A percentile compares a stretch with the other conserved stretches of the same genome.
Conservation (phyloP, 1,140 invertebrate species). For the Sarcophaga peregrina region DNA sequence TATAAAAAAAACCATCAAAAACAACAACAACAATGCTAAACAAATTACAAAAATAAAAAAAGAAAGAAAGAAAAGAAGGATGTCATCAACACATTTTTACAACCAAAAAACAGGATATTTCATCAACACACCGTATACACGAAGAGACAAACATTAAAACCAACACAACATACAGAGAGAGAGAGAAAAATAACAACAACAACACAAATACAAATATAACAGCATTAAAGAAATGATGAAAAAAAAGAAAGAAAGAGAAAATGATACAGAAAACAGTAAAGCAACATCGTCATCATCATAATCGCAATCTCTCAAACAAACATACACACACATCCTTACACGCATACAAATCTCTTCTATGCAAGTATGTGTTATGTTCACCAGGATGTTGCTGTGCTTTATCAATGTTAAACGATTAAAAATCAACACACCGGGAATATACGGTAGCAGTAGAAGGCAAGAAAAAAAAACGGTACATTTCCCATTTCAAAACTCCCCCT, state of each 20-base stretch:
- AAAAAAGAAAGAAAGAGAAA: no score
- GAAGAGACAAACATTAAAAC: not conserved
- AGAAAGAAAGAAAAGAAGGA: not conserved
- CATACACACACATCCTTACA: not conserved
- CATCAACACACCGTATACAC: not conserved
- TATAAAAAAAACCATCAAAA: no score
- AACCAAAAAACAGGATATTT: constrained; percentile 24
- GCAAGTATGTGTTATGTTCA: not conserved
- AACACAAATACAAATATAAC: not conserved
- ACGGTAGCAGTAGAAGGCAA: not conserved
- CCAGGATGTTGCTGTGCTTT: constrained; percentile 19
- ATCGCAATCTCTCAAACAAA: not conserved
- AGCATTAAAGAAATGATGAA: no score
- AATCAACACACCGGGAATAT: not conserved
- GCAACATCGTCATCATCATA: no score
- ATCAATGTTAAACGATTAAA: constrained; percentile 25
- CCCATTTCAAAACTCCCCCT: not conserved
- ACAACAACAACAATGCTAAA: no score
- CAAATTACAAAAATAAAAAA: no score
- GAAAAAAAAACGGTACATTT: not conserved
- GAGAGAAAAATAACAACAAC: not conserved
- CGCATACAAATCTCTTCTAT: not conserved
- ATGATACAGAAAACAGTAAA: not conserved
- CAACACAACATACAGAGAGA: not conserved
- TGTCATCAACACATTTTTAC: constrained; percentile 24